Base-by-base conservation (phyloP, 2,888 invertebrate species). In the Danaus chrysippus region DNA sequence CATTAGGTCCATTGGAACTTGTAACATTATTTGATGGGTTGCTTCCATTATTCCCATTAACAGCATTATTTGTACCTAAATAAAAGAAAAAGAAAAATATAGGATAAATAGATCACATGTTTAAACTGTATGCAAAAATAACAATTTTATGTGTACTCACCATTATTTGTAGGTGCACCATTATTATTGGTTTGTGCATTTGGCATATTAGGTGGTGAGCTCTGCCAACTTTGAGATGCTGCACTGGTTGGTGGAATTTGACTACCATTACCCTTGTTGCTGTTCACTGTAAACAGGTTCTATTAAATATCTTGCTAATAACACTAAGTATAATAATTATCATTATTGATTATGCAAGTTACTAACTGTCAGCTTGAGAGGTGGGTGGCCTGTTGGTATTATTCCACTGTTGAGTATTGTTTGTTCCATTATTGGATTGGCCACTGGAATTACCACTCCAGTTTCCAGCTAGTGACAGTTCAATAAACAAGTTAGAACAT, bases 361-460 rank as follows among this genome's bases (percentile, higher is more conserved):
- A 85, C 86, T 82, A 81, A 91, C 91, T 82, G 79, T 91, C 91
- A 62, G 91, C 84, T 81, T 91, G 91, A 69, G 91, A 89, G 76
- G 87, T 84, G 67, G 91, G 91, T 71, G 92, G 91, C 65, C 91
- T 85, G 74, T 91, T 91, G 70, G 83, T 84, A 69, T 85, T 91
- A 77, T 86, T 88, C 92, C 92, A 91, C 80, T 91, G 91, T 79
- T 89, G 88, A 82, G 86, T 83, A 86, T 85, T 88, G 82, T 84
- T 86, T 70, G 87, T 77, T 71, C 83, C 83, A 77, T 83, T 87
- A 81, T 84, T 88, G 65, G 86, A 77, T 79, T 86, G 88, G 73
- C 84, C 86, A 75, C 85, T 82, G 71, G 86, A 84, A 78, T 82
- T 86, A 72, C 85, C 83, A 75, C 90, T 89, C 91, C 91, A 92